Base-by-base conservation (phyloP, 2,888 invertebrate species). In the Atethmia centrago region DNA sequence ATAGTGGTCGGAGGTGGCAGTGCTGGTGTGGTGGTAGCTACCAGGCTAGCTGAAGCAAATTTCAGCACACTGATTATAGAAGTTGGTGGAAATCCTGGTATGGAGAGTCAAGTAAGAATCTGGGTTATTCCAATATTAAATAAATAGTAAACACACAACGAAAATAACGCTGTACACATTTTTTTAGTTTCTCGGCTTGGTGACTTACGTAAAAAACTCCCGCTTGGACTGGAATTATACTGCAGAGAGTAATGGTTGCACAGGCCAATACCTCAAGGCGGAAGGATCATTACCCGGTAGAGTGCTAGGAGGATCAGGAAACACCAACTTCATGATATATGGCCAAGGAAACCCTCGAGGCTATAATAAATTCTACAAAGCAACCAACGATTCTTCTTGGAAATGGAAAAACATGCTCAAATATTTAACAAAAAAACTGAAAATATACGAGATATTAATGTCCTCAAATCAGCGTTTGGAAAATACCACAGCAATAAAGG, bases 301-400 rank as follows among this genome's bases (percentile, higher is more conserved):
- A 73, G 88, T 90, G 64, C 79, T 93, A 7, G 93, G 93, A n/a
- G 93, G 93, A 4, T 75, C 85, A 36, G 91, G 90, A 28, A 79
- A 85, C 28, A 68, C 87, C 10, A 89, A 90, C 65, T 85, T 81
- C 9, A 77, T 90, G 80, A 56, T 82, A 0, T 92, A 92, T 61
- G 82, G 83, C 2, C 80, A 91, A 69, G 92, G 92, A 0, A 79
- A 79, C 25, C 84, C 86, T 9, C 62, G 58, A 3, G 90, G 91
- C 65, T 92, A 82, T 56, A 71, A 90, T 19, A 51, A 49, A 8
- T 90, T 91, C 88, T 88, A 84, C 3, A 64, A 75, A 21, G 74
- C 78, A 12, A 80, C 79, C 0, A 77, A 82, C 8, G 89, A 91
- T 58, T 53, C 81, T 4, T 77, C 83, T 0, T 92, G 92, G 92